Evolutionary conservation across 2,797 vertebrate species (phyloP), one percentile per base, ranked within the genome.

Genomic region (Galagoides demidoff): DNA sequence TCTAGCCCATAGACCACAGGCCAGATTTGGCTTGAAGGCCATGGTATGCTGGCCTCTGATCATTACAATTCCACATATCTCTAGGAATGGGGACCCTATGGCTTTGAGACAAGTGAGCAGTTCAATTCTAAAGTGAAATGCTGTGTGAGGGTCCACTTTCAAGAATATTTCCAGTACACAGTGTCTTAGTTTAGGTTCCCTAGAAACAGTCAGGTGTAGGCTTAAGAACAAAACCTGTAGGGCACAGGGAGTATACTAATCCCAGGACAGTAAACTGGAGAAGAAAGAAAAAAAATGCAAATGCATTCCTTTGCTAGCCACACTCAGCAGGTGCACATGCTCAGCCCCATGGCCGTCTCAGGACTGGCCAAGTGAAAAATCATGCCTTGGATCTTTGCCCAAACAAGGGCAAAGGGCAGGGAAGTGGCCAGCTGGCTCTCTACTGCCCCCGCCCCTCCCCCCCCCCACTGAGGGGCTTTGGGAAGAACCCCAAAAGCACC

Each of bases 321-420:
- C 1, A 0, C 0, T 0, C 43, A 0, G 29, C 31, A 0, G 31
- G 16, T 29, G 39, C 19, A 1, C 8, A 0, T 0, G 6, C 45
- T 49, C 27, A 2, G 57, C n/a, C 9, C 9, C 1, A 0, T 0
- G 0, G 31, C 8, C 20, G 5, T 34, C 57, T 79, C 20, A 11
- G 29, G 23, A 13, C 14, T 0, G 3, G 76, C n/a, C 16, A 4
- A 12, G 10, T 2, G 14, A 43, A 68, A 76, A 63, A 2, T 2
- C 49, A 10, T 7, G 20, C 49, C 66, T 37, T 19, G 31, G 61
- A 17, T 29, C 8, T 81, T 19, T 39, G 74, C 45, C 34, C 25
- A 19, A 29, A 1, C 0, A 8, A 73, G 63, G 49, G 29, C 76
- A 43, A 82, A 71, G 13, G 45, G 31, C 1, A 1, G 22, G 23